Evolutionary conservation across 2,888 invertebrate genomes (phyloP).

Genomic region (Junonia oenone): DNA sequence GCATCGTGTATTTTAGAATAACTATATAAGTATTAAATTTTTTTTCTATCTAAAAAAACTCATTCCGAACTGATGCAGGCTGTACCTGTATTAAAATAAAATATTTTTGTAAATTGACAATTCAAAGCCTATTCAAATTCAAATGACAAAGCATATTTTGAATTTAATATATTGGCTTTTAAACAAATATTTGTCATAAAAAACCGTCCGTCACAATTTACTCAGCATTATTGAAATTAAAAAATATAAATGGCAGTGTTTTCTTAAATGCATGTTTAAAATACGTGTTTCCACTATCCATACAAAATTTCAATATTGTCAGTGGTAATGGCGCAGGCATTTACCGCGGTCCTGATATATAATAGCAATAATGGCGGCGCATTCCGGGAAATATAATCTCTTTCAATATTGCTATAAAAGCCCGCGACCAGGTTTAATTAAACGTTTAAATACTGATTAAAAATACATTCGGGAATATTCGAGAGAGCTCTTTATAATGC

Average conservation of each 20-base stretch:
- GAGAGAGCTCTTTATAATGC: conserved; percentile 27
- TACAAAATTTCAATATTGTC: conserved; percentile 26
- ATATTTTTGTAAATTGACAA: too few species aligned
- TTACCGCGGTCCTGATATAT: conserved; percentile 29
- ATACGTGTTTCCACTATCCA: conserved; percentile 1
- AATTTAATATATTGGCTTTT: too few species aligned
- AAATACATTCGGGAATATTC: conserved; percentile 31
- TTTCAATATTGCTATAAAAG: conserved; percentile 32
- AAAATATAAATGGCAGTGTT: neutral
- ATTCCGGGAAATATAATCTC: conserved; percentile 31
- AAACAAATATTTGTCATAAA: too few species aligned
- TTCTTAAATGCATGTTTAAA: neutral
- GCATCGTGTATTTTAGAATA: neutral
- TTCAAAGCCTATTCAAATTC: too few species aligned
- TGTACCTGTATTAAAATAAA: too few species aligned
- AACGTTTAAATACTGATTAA: conserved; percentile 37
- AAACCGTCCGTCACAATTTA: too few species aligned
- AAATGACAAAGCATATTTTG: too few species aligned
- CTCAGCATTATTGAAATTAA: too few species aligned
- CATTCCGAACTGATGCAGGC: too few species aligned
- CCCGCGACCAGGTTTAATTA: conserved; percentile 32
- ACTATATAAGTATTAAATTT: too few species aligned
- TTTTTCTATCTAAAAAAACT: too few species aligned
- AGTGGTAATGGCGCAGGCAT: conserved; percentile 23
- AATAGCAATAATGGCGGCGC: conserved; percentile 27